A percentile compares a stretch with the other conserved stretches of the same genome.
These are phyloP conservation scores for Lymantria dispar DNA, from an alignment of 2,888 invertebrate genomes.

Conservation along the genomic window DNA sequence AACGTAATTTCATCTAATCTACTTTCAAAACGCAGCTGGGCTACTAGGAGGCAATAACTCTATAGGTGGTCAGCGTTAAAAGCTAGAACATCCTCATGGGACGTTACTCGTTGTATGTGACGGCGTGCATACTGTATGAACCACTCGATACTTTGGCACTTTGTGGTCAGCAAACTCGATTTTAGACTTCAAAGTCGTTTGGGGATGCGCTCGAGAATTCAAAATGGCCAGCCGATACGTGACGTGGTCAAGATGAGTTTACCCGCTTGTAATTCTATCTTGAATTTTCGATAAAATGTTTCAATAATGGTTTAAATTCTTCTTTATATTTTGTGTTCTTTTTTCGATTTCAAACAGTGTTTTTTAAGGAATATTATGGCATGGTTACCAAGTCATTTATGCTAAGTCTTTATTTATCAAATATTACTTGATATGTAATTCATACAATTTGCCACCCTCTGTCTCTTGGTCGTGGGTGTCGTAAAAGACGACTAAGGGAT, in stretches of 20 bases:
- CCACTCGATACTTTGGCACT: conserved; percentile 47
- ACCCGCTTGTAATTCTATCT: conserved; percentile 19
- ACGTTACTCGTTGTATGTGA: conserved; percentile 43
- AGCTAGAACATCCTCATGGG: conserved; percentile 55
- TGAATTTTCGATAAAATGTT: conserved; percentile 23
- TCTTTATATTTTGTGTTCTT: background rate
- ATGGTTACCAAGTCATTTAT: too few relatives aligned
- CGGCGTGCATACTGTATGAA: conserved; percentile 72
- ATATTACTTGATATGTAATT: too few relatives aligned
- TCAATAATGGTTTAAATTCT: background rate
- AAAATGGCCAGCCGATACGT: conserved; percentile 37
- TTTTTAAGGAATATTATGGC: too few relatives aligned
- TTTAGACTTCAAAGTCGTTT: conserved; percentile 75
- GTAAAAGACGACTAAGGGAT: too few relatives aligned
- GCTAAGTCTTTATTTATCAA: too few relatives aligned
- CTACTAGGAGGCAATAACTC: conserved; percentile 55
- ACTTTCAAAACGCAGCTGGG: conserved; percentile 37
- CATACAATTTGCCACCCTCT: too few relatives aligned
- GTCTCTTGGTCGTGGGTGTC: too few relatives aligned
- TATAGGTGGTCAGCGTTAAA: conserved; percentile 57
- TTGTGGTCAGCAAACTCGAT: conserved; percentile 77
- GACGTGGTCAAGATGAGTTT: conserved; percentile 33
- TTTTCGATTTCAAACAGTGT: too few relatives aligned
- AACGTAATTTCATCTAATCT: conserved; percentile 35
- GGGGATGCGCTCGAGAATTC: conserved; percentile 37